Conservation (phyloP, 2,113 vertebrate genomes). For the Oryzias woworae region DNA sequence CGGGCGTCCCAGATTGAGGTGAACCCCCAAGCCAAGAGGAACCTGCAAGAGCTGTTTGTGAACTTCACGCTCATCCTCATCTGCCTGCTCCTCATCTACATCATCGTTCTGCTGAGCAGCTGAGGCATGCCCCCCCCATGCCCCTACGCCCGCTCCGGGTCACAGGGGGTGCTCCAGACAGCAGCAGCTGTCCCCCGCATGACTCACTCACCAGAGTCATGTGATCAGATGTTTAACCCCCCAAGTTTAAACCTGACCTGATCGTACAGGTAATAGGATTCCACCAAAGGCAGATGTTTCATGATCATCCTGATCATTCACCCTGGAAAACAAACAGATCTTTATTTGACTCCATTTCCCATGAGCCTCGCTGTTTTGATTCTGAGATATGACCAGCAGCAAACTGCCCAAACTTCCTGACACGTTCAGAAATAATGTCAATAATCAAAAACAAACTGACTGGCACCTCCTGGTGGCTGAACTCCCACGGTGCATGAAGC, state of each 20-base stretch:
- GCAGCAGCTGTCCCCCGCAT: background rate
- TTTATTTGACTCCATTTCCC: constrained; percentile 7
- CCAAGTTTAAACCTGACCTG: too few relatives aligned
- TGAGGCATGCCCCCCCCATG: constrained; percentile 25
- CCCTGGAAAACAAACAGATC: background rate
- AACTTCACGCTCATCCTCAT: constrained; percentile 99
- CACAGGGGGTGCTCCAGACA: background rate
- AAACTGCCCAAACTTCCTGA: background rate
- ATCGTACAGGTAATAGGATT: too few relatives aligned
- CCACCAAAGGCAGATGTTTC: too few relatives aligned
- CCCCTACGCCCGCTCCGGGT: too few relatives aligned
- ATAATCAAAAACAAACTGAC: background rate
- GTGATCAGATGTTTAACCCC: too few relatives aligned
- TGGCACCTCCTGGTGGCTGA: background rate
- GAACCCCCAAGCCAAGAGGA: constrained; percentile 90
- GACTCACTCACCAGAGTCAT: too few relatives aligned
- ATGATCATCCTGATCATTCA: too few relatives aligned
- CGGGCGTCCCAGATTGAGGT: constrained; percentile 96
- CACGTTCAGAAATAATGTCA: too few relatives aligned
- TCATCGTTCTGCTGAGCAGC: constrained; percentile 92
- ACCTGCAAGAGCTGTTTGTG: constrained; percentile 96
- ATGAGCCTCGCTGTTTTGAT: constrained; percentile 11
- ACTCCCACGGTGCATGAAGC: too few relatives aligned
- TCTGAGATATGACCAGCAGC: background rate
- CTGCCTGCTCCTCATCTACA: constrained; percentile 97